Percentiles rank a stretch among this genome's conserved stretches.
Evolutionary conservation across 2,888 invertebrate species (phyloP).

Genomic region (Arrhopalites spinosus): DNA sequence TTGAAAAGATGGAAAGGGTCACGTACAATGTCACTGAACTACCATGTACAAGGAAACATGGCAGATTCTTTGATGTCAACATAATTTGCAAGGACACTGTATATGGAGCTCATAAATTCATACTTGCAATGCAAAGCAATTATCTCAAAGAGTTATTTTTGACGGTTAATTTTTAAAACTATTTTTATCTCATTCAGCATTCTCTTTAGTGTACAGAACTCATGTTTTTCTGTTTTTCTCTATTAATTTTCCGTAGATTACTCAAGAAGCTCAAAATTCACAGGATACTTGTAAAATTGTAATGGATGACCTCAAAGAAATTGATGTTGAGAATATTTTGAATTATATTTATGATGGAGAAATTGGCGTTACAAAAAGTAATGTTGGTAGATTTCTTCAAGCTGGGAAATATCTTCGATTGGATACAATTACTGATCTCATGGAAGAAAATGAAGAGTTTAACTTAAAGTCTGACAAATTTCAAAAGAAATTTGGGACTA

Average conservation of each 20-base stretch:
- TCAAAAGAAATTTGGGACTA: background rate
- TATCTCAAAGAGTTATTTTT: background rate
- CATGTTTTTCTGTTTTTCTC: background rate
- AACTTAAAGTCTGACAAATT: background rate
- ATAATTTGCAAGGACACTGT: background rate
- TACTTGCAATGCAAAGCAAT: background rate
- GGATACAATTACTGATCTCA: background rate
- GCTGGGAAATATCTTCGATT: background rate
- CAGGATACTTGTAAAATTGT: background rate
- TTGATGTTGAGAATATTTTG: background rate
- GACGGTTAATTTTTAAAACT: background rate
- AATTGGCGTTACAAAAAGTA: background rate
- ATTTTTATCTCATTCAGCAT: background rate
- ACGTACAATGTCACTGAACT: background rate
- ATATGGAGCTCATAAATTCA: conserved; percentile 1
- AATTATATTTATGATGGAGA: background rate
- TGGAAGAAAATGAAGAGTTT: background rate
- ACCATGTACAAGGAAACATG: background rate
- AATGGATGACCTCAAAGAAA: background rate
- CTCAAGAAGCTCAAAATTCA: background rate
- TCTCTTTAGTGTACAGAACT: background rate
- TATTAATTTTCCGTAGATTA: background rate
- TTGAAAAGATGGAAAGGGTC: background rate
- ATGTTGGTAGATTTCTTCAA: background rate
- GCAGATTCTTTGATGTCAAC: background rate